A percentile compares a stretch with the other conserved stretches of the same genome.
These are phyloP conservation scores for Varanus komodoensis DNA, from an alignment of 2,113 vertebrate species.

Conservation along the genomic window DNA sequence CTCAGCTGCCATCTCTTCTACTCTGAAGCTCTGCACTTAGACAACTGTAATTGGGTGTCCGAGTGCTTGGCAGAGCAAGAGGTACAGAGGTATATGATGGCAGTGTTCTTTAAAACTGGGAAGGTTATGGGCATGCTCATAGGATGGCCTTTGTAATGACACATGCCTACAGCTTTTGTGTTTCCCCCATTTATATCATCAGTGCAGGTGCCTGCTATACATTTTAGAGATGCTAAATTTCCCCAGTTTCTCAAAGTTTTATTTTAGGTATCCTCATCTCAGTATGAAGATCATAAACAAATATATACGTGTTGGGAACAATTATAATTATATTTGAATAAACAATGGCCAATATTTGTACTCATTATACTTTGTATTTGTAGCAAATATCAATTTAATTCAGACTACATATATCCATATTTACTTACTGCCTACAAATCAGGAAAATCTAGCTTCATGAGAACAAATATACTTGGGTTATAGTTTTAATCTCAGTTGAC, in stretches of 20 bases:
- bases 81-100: no score
- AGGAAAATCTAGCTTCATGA: background rate
- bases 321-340: background rate
- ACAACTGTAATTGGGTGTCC: no score
- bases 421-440: background rate
- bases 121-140: no score
- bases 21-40: no score
- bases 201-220: background rate
- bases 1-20: no score
- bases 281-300: background rate
- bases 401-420: background rate
- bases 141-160: no score
- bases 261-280: background rate
- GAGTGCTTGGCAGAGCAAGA: no score
- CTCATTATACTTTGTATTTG: background rate
- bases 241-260: background rate
- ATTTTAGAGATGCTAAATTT: background rate
- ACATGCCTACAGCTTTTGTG: background rate
- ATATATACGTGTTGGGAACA: background rate
- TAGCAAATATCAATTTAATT: slow-evolving; percentile 3
- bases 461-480: background rate
- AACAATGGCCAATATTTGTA: slow-evolving; percentile 1
- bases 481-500: background rate
- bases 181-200: no score
- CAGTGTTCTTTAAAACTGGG: no score